These are phyloP conservation scores for Halictus ligatus DNA, from an alignment of 2,888 invertebrate genomes.

Conservation along the genomic window DNA sequence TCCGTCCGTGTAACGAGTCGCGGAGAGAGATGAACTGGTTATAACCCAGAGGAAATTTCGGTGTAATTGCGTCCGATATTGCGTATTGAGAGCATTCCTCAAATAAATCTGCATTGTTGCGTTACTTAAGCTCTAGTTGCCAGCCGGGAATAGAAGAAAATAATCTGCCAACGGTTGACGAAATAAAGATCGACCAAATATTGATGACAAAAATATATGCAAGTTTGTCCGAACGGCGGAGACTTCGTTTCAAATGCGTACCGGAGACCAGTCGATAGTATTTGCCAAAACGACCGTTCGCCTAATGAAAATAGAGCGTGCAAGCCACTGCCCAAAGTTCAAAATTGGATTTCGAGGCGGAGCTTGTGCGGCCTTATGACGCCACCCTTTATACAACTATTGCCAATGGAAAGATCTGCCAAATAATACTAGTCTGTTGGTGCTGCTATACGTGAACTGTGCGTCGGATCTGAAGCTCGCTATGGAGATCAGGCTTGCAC, in stretches of 20 bases:
- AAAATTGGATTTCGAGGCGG: constrained; percentile 70
- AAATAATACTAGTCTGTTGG: constrained; percentile 39
- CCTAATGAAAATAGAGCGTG: constrained; percentile 65
- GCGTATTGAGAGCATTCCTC: not conserved
- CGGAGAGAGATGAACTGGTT: constrained; percentile 25
- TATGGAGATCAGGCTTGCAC: not conserved
- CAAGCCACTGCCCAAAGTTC: constrained; percentile 61
- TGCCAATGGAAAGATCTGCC: constrained; percentile 69
- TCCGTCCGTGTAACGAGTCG: constrained; percentile 13
- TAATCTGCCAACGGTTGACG: not conserved
- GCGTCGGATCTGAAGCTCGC: not conserved
- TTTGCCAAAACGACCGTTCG: constrained; percentile 46
- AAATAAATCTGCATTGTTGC: not conserved
- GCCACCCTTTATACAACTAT: constrained; percentile 60
- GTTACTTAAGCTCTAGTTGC: not conserved
- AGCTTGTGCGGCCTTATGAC: constrained; percentile 49
- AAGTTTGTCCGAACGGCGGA: not conserved
- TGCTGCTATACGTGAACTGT: constrained; percentile 26
- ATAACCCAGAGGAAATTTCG: constrained; percentile 21
- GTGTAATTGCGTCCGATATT: constrained; percentile 26
- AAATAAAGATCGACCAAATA: not conserved
- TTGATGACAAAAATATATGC: not conserved
- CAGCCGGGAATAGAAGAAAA: constrained; percentile 17
- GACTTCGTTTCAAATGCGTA: not conserved
- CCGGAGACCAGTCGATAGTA: constrained; percentile 3